Evolutionary conservation across 2,888 invertebrate species (phyloP), one percentile per base, ranked within the genome.

Genomic region (Drosophila parthenogenetica): DNA sequence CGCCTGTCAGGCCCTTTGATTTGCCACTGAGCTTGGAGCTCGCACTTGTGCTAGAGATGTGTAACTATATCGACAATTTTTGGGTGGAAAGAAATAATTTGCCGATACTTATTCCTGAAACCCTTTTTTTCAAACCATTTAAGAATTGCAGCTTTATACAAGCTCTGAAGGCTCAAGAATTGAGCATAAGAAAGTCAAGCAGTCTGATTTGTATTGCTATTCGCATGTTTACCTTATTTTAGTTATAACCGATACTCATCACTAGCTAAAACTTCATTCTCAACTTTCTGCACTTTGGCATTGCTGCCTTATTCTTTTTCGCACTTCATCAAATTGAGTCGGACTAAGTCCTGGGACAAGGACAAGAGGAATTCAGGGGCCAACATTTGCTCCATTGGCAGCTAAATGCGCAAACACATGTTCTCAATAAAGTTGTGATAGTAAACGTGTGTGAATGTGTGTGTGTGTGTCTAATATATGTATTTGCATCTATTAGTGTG

Each of bases 341-440:
- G 61, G 81, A 62, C 74, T 62, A 57, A 70, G 61, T 54, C 35
- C 58, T 42, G 46, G 22, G 32, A 22, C n/a, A 11, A 11, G 22
- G 32, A 29, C n/a, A 11, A 11, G 25, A 32, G 8, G 16, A 22
- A 22, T 14, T 35, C 42, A n/a, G 39, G 39, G 13, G 40, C 35
- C 5, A 29, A 25, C 32, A 62, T 55, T 19, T 55, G 19, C 22
- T 17, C 19, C 45, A 55, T 45, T 45, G 81, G 60, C 73, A 80
- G 78, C 81, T 83, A 80, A 82, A 82, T 82, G 82, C 83, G 79
- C 77, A 77, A 83, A 83, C 83, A 83, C 83, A 81, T 83, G 82
- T 82, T 82, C 73, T 68, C 77, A 62, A 70, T 70, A 74, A 80
- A 73, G 58, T 73, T 76, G 69, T 70, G 59, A 46, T 45, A 37